A percentile compares a stretch with the other conserved stretches of the same genome.
phyloP scores from a whole-genome alignment of 2,113 vertebrate genomes.

The Phylloscopus trochilus region DNA sequence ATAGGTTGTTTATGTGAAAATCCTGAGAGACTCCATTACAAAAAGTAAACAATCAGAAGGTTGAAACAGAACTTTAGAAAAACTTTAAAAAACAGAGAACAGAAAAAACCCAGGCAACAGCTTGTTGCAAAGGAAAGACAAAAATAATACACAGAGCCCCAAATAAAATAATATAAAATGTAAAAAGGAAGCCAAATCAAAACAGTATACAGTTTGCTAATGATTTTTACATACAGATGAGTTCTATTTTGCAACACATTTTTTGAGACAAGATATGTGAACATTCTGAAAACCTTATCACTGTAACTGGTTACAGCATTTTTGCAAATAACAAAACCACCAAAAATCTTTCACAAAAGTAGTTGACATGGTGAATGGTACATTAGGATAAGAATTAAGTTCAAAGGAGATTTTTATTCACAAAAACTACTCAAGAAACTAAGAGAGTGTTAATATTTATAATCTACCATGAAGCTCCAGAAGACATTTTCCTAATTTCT shows the following conservation, averaged over 20 bases:
- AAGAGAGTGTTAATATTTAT: not conserved
- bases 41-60: too few relatives aligned
- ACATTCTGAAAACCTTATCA: not conserved
- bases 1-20: too few relatives aligned
- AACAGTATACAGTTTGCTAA: not conserved
- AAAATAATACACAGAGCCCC: accelerated
- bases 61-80: too few relatives aligned
- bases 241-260: not conserved
- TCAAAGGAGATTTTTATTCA: not conserved
- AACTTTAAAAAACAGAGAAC: too few relatives aligned
- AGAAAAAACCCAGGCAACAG: too few relatives aligned
- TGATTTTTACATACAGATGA: not conserved
- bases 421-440: not conserved
- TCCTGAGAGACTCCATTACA: too few relatives aligned
- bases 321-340: not conserved
- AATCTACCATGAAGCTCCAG: not conserved
- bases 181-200: not conserved
- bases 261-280: not conserved
- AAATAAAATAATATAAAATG: not conserved
- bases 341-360: not conserved
- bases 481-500: not conserved
- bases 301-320: not conserved
- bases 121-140: not conserved
- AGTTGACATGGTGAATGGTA: not conserved
- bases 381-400: not conserved